These are phyloP conservation scores for Papilio machaon DNA, from an alignment of 1,140 invertebrate genomes.

Conservation along the genomic window DNA sequence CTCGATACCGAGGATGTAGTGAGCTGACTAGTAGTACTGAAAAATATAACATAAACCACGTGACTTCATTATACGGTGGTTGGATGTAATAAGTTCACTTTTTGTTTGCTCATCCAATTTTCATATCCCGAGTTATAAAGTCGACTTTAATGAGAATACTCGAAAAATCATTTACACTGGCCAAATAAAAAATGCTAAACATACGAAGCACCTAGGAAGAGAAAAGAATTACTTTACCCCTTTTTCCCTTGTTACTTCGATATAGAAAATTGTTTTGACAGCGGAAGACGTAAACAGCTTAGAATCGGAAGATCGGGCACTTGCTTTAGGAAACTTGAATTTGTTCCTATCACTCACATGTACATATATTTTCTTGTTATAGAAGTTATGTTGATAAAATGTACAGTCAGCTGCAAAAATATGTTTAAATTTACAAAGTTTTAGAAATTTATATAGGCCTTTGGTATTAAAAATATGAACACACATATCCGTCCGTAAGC, in stretches of 20 bases:
- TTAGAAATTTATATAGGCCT: too few species aligned
- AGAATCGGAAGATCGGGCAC: slow-evolving; percentile 2
- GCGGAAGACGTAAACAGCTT: slow-evolving; percentile 8
- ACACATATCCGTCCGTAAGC: too few species aligned
- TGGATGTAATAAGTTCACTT: background rate
- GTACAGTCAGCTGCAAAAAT: background rate
- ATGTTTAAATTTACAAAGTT: too few species aligned
- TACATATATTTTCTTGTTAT: background rate
- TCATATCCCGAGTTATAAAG: background rate
- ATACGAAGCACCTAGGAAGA: background rate
- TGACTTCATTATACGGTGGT: background rate
- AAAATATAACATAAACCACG: background rate
- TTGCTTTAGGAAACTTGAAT: slow-evolving; percentile 22
- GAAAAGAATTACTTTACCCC: background rate
- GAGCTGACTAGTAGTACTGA: background rate
- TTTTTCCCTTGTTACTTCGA: slow-evolving; percentile 12
- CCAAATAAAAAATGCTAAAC: background rate
- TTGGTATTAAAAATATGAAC: too few species aligned
- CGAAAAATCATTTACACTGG: background rate
- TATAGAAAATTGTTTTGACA: slow-evolving; percentile 17
- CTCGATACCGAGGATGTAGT: too few species aligned
- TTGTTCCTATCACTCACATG: slow-evolving; percentile 47
- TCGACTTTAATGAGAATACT: background rate
- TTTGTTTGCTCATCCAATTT: background rate
- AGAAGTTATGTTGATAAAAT: background rate